phyloP scores from a whole-genome alignment of 1,140 invertebrate genomes.

The Araneus ventricosus region DNA sequence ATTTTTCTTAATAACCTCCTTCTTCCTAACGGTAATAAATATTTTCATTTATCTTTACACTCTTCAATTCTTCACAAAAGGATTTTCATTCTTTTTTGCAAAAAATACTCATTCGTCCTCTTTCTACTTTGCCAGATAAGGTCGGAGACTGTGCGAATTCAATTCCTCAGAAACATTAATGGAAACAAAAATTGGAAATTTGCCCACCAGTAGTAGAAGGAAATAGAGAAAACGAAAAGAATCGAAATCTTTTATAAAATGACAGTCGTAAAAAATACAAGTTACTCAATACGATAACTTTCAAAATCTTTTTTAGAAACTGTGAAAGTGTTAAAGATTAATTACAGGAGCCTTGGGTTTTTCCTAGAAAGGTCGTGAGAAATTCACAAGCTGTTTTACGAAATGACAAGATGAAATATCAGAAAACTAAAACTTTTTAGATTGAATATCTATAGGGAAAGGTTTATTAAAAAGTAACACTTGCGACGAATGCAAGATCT shows the following conservation, averaged over 20 bases:
- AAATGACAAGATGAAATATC: neutral
- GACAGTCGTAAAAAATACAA: neutral
- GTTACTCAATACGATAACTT: neutral
- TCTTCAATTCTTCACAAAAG: constrained; percentile 5
- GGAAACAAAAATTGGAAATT: constrained; percentile 20
- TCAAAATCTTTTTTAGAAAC: neutral
- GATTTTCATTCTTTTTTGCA: neutral
- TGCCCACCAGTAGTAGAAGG: neutral
- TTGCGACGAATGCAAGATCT: too few relatives aligned
- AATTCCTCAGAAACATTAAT: neutral
- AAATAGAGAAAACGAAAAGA: neutral
- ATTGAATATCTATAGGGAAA: too few relatives aligned
- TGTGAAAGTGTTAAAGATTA: neutral
- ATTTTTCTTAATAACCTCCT: neutral
- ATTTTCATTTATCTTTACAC: neutral
- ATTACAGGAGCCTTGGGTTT: neutral
- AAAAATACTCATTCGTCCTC: neutral
- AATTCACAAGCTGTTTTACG: neutral
- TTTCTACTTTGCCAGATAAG: neutral
- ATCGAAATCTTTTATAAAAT: neutral
- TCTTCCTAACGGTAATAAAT: neutral
- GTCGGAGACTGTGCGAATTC: neutral
- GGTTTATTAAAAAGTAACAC: too few relatives aligned
- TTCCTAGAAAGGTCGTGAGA: neutral
- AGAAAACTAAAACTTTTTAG: neutral